Percentiles rank a stretch among this genome's conserved stretches.
These are phyloP conservation scores for Apaloderma vittatum DNA, from an alignment of 2,113 vertebrate genomes.

Conservation along the genomic window DNA sequence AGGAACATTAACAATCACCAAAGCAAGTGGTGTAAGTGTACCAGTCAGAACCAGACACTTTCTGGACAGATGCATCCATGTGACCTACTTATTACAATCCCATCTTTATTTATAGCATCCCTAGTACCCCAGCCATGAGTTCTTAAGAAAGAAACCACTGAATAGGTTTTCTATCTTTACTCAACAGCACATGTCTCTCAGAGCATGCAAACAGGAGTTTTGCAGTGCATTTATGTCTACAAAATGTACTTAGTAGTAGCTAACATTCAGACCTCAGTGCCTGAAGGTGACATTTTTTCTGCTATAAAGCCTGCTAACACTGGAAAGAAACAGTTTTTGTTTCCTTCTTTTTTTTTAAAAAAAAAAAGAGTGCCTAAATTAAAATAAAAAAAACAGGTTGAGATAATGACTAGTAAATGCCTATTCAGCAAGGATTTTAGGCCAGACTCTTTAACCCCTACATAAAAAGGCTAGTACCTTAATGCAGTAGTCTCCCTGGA, in stretches of 20 bases:
- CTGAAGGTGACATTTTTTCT: not conserved
- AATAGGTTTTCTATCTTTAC: not conserved
- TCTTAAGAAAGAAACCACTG: not conserved
- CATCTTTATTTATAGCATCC: not conserved
- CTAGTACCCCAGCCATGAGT: not conserved
- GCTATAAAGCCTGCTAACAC: not conserved
- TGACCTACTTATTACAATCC: not conserved
- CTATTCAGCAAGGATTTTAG: not conserved
- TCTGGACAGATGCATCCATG: constrained; percentile 1
- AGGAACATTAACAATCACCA: not conserved
- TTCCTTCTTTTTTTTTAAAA: not conserved
- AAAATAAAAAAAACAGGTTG: not conserved
- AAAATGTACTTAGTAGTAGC: not conserved
- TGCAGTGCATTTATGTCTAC: not conserved
- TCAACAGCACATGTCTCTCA: not conserved
- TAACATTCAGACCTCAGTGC: not conserved
- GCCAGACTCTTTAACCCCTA: not conserved
- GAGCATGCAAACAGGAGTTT: not conserved
- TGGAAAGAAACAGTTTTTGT: not conserved
- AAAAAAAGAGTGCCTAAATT: not conserved
- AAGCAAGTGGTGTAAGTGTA: not conserved
- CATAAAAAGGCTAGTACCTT: not conserved
- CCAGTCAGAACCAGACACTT: not conserved
- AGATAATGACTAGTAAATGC: not conserved
- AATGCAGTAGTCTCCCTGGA: not conserved